phyloP scores from a whole-genome alignment of 2,113 vertebrate genomes.

The Cheirogaleus medius region DNA sequence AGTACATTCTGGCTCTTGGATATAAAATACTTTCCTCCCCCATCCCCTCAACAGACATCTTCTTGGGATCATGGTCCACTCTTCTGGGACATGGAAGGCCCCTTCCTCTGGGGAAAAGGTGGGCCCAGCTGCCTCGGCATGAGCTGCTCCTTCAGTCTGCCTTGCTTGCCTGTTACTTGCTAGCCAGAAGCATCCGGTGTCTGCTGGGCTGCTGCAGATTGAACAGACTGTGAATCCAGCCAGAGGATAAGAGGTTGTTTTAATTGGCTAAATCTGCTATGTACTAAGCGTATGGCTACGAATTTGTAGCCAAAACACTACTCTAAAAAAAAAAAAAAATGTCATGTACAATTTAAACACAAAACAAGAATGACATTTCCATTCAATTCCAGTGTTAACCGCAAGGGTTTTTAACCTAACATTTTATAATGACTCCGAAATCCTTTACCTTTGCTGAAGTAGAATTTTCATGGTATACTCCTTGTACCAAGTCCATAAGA shows the following conservation, averaged over 20 bases:
- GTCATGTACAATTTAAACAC: slow-evolving; percentile 52
- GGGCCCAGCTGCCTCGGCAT: accelerated
- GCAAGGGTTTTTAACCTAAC: neutral
- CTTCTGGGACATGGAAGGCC: accelerated
- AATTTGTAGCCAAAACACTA: slow-evolving; percentile 72
- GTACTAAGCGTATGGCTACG: slow-evolving; percentile 63
- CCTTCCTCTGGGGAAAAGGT: neutral
- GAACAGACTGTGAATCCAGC: slow-evolving; percentile 38
- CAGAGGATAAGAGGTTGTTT: slow-evolving; percentile 66
- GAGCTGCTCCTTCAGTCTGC: neutral
- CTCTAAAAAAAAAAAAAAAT: slow-evolving; percentile 56
- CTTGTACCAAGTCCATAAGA: slow-evolving; percentile 97
- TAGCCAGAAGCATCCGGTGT: neutral
- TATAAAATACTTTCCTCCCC: neutral
- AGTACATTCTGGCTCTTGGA: neutral
- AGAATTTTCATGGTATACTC: slow-evolving; percentile 93
- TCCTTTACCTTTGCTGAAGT: slow-evolving; percentile 89
- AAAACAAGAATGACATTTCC: slow-evolving; percentile 59
- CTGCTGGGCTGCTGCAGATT: slow-evolving; percentile 38
- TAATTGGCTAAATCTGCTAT: slow-evolving; percentile 68
- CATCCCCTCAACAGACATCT: neutral
- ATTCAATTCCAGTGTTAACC: slow-evolving; percentile 28
- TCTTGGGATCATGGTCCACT: neutral
- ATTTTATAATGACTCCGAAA: slow-evolving; percentile 33
- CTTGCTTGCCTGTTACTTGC: neutral